Conservation (phyloP, 2,888 invertebrate species). For the Drosophila lacicola region DNA sequence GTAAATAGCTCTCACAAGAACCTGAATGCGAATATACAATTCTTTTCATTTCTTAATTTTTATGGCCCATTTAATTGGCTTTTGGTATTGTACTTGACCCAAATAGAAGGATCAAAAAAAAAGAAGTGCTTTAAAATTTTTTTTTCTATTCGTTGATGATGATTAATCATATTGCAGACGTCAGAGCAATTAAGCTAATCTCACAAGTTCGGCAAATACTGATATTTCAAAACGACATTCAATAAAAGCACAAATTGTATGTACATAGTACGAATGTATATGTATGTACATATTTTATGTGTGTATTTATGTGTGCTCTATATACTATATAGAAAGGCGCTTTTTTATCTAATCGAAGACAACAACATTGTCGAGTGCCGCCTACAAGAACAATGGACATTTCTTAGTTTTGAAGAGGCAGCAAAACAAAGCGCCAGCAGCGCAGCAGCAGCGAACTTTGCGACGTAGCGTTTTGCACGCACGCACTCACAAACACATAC, state of each 20-base stretch:
- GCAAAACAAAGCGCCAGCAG: constrained; percentile 59
- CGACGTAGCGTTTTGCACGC: constrained; percentile 19
- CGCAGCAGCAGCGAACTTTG: constrained; percentile 33
- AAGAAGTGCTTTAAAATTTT: constrained; percentile 19
- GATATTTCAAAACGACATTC: constrained; percentile 68
- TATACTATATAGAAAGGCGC: constrained; percentile 4
- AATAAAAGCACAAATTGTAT: constrained; percentile 55
- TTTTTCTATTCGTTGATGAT: constrained; percentile 35
- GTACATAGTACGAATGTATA: constrained; percentile 7
- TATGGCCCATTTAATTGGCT: constrained; percentile 12
- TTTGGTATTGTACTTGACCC: constrained; percentile 34
- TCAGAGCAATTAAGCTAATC: constrained; percentile 71
- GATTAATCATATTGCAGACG: constrained; percentile 60
- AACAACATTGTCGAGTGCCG: constrained; percentile 36
- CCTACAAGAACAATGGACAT: constrained; percentile 46
- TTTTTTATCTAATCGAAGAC: constrained; percentile 56
- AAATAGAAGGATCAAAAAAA: constrained; percentile 8
- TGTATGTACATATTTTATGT: background rate
- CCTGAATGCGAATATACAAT: background rate
- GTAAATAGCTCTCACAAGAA: background rate
- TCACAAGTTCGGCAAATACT: constrained; percentile 38
- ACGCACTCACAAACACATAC: constrained; percentile 24
- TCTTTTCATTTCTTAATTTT: constrained; percentile 7
- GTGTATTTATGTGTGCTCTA: constrained; percentile 2
- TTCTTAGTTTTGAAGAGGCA: constrained; percentile 42